A percentile compares a stretch with the other conserved stretches of the same genome.
These are phyloP conservation scores for Macrobrachium rosenbergii DNA, from an alignment of 1,140 invertebrate species.

Conservation along the genomic window DNA sequence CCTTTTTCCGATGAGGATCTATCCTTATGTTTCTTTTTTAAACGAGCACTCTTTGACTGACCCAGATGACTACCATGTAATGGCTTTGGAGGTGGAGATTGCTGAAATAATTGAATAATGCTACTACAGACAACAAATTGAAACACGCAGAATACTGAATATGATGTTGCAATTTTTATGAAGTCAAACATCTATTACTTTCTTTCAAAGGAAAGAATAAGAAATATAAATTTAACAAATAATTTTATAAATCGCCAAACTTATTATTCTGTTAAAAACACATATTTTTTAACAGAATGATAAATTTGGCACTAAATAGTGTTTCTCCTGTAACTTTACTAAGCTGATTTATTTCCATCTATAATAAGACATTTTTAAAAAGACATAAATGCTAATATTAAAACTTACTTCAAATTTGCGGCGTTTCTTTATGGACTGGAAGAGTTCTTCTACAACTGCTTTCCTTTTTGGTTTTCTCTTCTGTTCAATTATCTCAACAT, in stretches of 20 bases:
- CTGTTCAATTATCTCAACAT: constrained; percentile 75
- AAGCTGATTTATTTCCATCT: too few species aligned
- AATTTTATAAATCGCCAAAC: too few species aligned
- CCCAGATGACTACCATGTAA: background rate
- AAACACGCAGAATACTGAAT: background rate
- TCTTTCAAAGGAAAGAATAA: too few species aligned
- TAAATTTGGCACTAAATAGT: too few species aligned
- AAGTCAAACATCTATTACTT: too few species aligned
- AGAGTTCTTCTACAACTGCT: constrained; percentile 79
- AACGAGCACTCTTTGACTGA: background rate
- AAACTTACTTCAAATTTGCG: constrained; percentile 62
- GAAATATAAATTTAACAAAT: too few species aligned
- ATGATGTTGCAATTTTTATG: too few species aligned
- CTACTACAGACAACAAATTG: background rate
- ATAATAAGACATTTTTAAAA: background rate
- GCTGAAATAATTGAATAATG: background rate
- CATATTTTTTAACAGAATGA: too few species aligned
- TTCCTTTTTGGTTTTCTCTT: constrained; percentile 79
- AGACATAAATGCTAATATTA: constrained; percentile 1
- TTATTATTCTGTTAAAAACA: too few species aligned
- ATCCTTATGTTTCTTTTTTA: constrained; percentile 16
- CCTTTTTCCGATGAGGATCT: background rate
- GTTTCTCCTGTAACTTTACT: too few species aligned
- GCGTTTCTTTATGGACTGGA: constrained; percentile 70
- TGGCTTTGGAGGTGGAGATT: background rate